A percentile compares a stretch with the other conserved stretches of the same genome.
Evolutionary conservation across 2,888 invertebrate genomes (phyloP).

Genomic region (Stenichneumon culpator): DNA sequence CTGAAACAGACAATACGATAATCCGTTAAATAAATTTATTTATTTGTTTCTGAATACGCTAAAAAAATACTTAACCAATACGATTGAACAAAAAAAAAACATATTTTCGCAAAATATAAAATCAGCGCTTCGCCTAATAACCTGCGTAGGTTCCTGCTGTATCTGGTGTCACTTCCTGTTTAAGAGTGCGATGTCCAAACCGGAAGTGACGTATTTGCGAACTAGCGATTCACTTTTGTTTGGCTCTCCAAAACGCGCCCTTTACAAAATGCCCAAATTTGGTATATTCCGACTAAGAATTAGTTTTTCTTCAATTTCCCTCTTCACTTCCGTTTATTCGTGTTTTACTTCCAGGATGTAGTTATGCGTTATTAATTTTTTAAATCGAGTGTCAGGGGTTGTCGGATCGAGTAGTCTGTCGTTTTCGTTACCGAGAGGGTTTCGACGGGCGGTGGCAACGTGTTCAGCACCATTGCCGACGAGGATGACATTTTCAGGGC

Average conservation of each 20-base stretch:
- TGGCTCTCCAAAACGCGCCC: neutral
- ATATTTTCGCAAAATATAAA: neutral
- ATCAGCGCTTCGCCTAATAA: neutral
- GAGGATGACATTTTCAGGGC: conserved; percentile 36
- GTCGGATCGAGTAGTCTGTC: conserved; percentile 29
- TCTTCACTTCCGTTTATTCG: neutral
- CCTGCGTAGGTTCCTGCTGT: no score
- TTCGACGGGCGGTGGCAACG: conserved; percentile 56
- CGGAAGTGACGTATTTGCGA: neutral
- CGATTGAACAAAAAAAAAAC: neutral
- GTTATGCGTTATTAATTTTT: conserved; percentile 29
- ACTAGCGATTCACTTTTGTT: neutral
- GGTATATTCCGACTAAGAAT: neutral
- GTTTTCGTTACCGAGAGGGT: conserved; percentile 48
- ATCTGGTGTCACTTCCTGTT: neutral
- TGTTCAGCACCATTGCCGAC: conserved; percentile 63
- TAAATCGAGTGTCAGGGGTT: conserved; percentile 3
- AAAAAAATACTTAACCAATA: neutral
- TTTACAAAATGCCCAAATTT: neutral
- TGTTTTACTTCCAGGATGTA: neutral
- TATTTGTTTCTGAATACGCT: neutral
- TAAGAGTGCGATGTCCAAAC: neutral
- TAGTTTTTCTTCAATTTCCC: neutral
- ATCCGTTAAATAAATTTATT: neutral
- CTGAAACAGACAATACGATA: conserved; percentile 51